A percentile compares a stretch with the other conserved stretches of the same genome.
Conservation (phyloP, 2,113 vertebrate species). For the Paramisgurnus dabryanus region DNA sequence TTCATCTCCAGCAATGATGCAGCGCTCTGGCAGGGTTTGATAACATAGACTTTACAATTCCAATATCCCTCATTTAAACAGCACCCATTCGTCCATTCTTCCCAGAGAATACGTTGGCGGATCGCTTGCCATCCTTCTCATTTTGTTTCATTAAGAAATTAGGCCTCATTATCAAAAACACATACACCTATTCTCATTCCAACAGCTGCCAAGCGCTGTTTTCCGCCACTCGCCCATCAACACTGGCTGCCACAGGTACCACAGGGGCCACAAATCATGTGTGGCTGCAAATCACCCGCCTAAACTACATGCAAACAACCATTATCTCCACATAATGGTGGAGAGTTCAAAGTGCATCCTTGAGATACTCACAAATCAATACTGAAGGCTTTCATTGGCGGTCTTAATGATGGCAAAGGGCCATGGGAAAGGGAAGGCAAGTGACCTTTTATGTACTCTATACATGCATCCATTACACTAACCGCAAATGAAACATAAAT, state of each 20-base stretch:
- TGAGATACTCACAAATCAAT: slow-evolving; percentile 73
- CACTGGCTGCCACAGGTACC: neutral
- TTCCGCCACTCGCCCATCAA: slow-evolving; percentile 20
- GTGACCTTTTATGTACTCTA: slow-evolving; percentile 72
- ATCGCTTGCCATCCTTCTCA: slow-evolving; percentile 42
- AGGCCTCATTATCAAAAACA: slow-evolving; percentile 40
- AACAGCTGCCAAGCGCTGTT: slow-evolving; percentile 18
- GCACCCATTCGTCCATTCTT: slow-evolving; percentile 17
- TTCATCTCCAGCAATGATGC: slow-evolving; percentile 42
- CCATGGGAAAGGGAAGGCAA: slow-evolving; percentile 72
- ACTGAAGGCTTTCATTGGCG: slow-evolving; percentile 69
- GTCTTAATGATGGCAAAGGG: slow-evolving; percentile 74
- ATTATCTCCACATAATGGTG: slow-evolving; percentile 48
- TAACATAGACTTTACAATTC: slow-evolving; percentile 5
- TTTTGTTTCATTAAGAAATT: slow-evolving; percentile 47
- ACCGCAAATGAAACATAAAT: slow-evolving; percentile 59
- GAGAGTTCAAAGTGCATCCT: slow-evolving; percentile 61
- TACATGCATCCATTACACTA: slow-evolving; percentile 64
- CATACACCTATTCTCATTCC: slow-evolving; percentile 46
- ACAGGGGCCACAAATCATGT: slow-evolving; percentile 31
- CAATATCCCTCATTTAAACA: slow-evolving; percentile 22
- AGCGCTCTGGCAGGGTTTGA: slow-evolving; percentile 32
- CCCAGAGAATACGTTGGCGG: slow-evolving; percentile 31
- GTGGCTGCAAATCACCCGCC: too few relatives aligned
- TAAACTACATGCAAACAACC: slow-evolving; percentile 52